Evolutionary conservation across 2,888 invertebrate species (phyloP).

Genomic region (Luperina nickerlii): DNA sequence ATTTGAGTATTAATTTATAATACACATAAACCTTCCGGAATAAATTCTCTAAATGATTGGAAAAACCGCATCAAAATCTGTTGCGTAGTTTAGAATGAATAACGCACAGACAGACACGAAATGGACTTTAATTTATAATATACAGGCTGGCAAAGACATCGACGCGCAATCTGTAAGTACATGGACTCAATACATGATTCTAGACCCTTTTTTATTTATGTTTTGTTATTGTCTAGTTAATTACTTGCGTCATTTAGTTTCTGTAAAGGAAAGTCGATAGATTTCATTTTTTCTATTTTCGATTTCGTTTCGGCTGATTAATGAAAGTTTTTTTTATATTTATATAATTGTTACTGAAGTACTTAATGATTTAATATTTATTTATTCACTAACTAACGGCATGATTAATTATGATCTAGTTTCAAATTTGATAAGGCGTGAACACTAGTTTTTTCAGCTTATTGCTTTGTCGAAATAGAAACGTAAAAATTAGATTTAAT

Average conservation of each 20-base stretch:
- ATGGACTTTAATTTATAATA: background rate
- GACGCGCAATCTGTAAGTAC: no score
- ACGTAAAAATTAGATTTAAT: constrained; percentile 7
- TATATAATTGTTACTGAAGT: constrained; percentile 15
- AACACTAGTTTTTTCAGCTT: constrained; percentile 28
- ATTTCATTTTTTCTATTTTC: background rate
- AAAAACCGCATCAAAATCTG: no score
- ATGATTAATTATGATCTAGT: constrained; percentile 10
- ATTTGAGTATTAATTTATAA: background rate
- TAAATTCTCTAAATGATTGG: no score
- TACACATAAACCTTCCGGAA: background rate
- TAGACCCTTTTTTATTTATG: background rate
- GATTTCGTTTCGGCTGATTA: background rate
- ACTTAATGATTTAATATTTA: constrained; percentile 5
- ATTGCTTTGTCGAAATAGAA: constrained; percentile 11
- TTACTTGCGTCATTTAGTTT: constrained; percentile 25
- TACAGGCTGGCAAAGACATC: no score
- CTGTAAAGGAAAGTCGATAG: constrained; percentile 5
- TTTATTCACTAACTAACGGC: background rate
- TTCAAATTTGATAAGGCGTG: constrained; percentile 21
- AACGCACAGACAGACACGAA: background rate
- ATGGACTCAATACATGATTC: no score
- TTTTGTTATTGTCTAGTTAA: constrained; percentile 20
- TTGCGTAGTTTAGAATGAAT: background rate
- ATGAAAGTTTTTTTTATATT: constrained; percentile 19